Conservation (phyloP, 2,797 vertebrate species). For the Pseudochaenichthys georgianus region DNA sequence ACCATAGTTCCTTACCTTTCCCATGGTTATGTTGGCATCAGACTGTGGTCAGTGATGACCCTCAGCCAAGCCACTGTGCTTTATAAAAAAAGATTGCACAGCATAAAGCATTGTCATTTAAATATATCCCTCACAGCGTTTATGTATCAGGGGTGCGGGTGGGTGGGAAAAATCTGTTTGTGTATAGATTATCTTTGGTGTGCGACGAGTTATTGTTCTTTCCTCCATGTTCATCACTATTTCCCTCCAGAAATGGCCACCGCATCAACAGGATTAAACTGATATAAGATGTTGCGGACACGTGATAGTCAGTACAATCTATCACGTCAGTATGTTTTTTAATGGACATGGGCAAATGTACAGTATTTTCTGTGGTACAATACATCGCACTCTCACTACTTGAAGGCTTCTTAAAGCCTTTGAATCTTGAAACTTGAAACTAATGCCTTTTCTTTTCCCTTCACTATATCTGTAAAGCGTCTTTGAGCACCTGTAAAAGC, state of each 20-base stretch:
- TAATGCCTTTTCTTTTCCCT: not conserved
- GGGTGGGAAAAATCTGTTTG: constrained; percentile 61
- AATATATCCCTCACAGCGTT: constrained; percentile 73
- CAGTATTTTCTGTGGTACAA: constrained; percentile 2
- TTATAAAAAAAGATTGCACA: constrained; percentile 81
- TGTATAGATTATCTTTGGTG: constrained; percentile 65
- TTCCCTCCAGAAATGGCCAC: constrained; percentile 54
- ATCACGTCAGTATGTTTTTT: not conserved
- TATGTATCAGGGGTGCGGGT: constrained; percentile 58
- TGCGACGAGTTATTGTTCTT: constrained; percentile 67
- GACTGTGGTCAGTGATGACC: constrained; percentile 56
- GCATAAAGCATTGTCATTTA: constrained; percentile 87
- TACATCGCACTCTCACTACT: not conserved
- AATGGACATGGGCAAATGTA: not conserved
- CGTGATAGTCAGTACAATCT: constrained; percentile 8
- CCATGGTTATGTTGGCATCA: constrained; percentile 75
- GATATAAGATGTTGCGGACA: constrained; percentile 36
- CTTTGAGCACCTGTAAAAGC: no score
- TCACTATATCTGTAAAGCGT: no score
- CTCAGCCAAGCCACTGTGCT: constrained; percentile 67
- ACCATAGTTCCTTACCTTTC: constrained; percentile 74
- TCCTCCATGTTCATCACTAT: constrained; percentile 73
- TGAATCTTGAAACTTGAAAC: not conserved
- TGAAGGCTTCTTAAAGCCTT: no score
- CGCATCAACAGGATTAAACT: constrained; percentile 56